These are phyloP conservation scores for Drosophila auraria DNA, from an alignment of 1,140 invertebrate species.

Conservation along the genomic window DNA sequence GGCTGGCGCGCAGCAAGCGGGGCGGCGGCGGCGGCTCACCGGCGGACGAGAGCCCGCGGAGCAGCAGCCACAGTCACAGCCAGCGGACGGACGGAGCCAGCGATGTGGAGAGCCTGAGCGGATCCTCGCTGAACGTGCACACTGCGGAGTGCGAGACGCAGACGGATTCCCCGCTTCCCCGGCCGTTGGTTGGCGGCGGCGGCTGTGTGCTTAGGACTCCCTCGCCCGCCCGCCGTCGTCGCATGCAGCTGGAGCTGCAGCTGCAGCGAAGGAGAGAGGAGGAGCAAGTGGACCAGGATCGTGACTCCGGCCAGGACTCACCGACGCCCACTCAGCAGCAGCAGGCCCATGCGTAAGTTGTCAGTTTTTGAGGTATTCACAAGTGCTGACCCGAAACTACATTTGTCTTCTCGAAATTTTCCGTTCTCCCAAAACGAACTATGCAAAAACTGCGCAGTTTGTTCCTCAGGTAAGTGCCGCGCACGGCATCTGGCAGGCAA, in stretches of 20 bases:
- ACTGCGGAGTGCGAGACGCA: constrained; percentile 67
- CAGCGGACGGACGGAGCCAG: constrained; percentile 38
- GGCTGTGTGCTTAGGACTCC: constrained; percentile 65
- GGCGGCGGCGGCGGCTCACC: constrained; percentile 12
- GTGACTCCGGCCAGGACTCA: constrained; percentile 25
- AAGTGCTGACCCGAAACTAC: constrained; percentile 20
- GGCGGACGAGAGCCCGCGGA: constrained; percentile 26
- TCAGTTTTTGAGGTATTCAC: constrained; percentile 31
- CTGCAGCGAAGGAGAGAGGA: constrained; percentile 41
- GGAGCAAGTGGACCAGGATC: constrained; percentile 19
- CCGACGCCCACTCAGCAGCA: constrained; percentile 31
- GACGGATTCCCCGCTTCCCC: constrained; percentile 37
- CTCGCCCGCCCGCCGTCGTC: constrained; percentile 62
- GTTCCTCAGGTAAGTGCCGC: constrained; percentile 66
- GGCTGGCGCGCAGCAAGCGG: constrained; percentile 74
- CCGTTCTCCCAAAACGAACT: constrained; percentile 59
- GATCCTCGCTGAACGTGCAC: constrained; percentile 41
- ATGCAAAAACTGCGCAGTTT: constrained; percentile 84
- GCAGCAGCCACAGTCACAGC: constrained; percentile 45
- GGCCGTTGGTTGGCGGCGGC: constrained; percentile 48
- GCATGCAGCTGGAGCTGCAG: constrained; percentile 65
- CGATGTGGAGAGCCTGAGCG: constrained; percentile 60
- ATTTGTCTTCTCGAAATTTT: constrained; percentile 64
- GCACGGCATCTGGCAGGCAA: background rate
- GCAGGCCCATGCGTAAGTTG: constrained; percentile 76